Evolutionary conservation across 2,888 invertebrate genomes (phyloP).

Genomic region (Polyommatus iphigenia): DNA sequence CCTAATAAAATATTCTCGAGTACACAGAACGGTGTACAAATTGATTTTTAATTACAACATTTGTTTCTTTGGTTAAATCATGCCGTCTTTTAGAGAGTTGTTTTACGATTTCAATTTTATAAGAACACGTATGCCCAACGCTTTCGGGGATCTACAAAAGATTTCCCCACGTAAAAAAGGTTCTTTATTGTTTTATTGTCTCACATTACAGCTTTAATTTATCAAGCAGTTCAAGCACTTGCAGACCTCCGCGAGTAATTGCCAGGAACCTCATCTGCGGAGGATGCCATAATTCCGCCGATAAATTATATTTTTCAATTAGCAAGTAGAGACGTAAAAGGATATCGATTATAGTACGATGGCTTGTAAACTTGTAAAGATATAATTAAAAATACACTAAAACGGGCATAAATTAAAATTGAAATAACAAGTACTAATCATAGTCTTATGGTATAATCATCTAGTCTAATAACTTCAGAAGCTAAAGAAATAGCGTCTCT

Average conservation of each 20-base stretch:
- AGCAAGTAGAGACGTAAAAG: constrained; percentile 20
- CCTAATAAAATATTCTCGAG: not conserved
- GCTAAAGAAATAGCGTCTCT: not conserved
- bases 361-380: not conserved
- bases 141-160: not conserved
- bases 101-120: not conserved
- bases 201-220: constrained; percentile 39
- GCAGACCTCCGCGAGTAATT: constrained; percentile 42
- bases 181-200: no score
- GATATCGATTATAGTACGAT: not conserved
- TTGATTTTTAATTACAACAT: not conserved
- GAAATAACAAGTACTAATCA: not conserved
- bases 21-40: not conserved
- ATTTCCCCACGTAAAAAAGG: not conserved
- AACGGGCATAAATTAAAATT: not conserved
- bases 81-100: not conserved
- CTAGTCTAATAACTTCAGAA: not conserved
- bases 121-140: not conserved
- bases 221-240: constrained; percentile 42
- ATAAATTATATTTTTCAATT: constrained; percentile 31
- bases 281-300: constrained; percentile 40
- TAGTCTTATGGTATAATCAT: not conserved
- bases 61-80: not conserved
- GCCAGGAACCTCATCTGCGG: constrained; percentile 40
- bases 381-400: not conserved